A percentile compares a stretch with the other conserved stretches of the same genome.
Conservation (phyloP, 2,888 invertebrate species). For the Perithous albicinctus region DNA sequence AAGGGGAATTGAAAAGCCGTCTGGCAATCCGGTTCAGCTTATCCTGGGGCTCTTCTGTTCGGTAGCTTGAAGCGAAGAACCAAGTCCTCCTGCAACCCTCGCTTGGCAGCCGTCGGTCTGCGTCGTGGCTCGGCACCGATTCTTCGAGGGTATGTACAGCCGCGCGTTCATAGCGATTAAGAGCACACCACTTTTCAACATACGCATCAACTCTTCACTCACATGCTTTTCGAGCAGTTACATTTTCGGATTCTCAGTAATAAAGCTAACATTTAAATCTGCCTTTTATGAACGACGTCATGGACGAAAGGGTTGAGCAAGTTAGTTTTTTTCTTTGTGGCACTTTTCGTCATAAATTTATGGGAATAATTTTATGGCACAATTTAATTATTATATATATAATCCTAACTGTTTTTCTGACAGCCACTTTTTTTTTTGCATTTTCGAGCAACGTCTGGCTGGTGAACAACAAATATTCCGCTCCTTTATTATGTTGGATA, state of each 20-base stretch:
- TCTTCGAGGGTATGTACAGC: not conserved
- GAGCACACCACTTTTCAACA: not conserved
- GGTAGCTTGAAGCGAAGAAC: conserved; percentile 28
- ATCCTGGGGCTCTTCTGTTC: conserved; percentile 72
- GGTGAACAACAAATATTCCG: too few species aligned
- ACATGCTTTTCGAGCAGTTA: conserved; percentile 44
- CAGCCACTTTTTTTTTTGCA: too few species aligned
- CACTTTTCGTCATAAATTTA: too few species aligned
- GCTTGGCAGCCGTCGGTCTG: not conserved
- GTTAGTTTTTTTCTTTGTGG: too few species aligned
- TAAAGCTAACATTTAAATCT: too few species aligned
- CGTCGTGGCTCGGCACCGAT: not conserved
- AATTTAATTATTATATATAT: too few species aligned
- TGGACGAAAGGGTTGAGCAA: too few species aligned
- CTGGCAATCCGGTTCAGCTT: conserved; percentile 83
- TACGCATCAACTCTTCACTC: not conserved
- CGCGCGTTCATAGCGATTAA: not conserved
- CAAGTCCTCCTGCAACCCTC: conserved; percentile 18
- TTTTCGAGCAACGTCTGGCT: too few species aligned
- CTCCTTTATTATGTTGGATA: too few species aligned
- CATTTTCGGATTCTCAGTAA: conserved; percentile 49
- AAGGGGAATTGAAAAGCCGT: conserved; percentile 84
- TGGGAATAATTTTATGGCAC: too few species aligned
- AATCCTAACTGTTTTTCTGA: too few species aligned
- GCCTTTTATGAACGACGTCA: too few species aligned